phyloP scores from a whole-genome alignment of 2,113 vertebrate genomes.

The Pao palembangensis region DNA sequence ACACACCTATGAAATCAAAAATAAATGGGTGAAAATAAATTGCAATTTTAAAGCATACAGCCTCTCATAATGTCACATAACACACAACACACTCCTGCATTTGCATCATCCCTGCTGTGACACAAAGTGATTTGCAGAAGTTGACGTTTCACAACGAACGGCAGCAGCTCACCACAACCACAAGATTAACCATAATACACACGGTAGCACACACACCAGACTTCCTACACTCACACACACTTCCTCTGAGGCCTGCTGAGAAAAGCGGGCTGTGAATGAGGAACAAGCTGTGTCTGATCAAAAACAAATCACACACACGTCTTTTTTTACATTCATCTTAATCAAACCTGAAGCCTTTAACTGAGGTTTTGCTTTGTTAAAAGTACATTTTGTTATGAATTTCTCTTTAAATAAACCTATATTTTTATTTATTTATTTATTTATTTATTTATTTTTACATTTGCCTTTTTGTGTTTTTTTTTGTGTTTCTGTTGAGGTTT shows the following conservation, averaged over 20 bases:
- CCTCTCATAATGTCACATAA: neutral
- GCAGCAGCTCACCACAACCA: slow-evolving; percentile 21
- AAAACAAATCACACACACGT: neutral
- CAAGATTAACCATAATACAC: slow-evolving; percentile 21
- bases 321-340: neutral
- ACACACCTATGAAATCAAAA: neutral
- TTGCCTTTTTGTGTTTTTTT: neutral
- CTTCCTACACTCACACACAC: slow-evolving; percentile 2
- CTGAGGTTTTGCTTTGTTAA: no score
- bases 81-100: neutral
- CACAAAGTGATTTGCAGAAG: slow-evolving; percentile 22
- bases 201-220: neutral
- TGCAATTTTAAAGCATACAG: neutral
- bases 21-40: neutral
- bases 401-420: no score
- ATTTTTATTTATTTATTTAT: neutral
- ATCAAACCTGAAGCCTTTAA: neutral
- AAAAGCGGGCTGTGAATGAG: slow-evolving; percentile 3
- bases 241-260: slow-evolving; percentile 3
- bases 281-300: neutral
- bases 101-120: slow-evolving; percentile 4
- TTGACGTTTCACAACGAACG: slow-evolving; percentile 21
- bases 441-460: no score
- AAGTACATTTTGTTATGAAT: no score
- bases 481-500: no score